phyloP scores from a whole-genome alignment of 2,113 vertebrate species.

The Esox niger region DNA sequence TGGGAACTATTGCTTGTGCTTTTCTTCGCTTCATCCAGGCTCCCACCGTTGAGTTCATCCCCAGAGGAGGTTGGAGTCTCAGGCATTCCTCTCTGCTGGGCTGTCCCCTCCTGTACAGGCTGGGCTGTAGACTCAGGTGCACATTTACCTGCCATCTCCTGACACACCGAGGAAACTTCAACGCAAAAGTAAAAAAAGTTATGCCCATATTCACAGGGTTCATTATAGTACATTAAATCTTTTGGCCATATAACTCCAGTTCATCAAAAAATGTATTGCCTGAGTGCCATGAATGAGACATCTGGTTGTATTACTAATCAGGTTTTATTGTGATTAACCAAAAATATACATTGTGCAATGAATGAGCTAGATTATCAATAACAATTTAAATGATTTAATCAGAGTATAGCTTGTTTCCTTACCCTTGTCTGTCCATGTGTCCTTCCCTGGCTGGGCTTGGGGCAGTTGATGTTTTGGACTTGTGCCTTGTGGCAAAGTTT shows the following conservation, averaged over 20 bases:
- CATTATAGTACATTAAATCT: background rate
- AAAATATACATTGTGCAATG: too few relatives aligned
- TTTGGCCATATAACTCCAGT: background rate
- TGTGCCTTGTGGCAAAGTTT: background rate
- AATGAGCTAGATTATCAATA: too few relatives aligned
- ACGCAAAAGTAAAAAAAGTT: background rate
- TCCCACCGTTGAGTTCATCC: constrained; percentile 14
- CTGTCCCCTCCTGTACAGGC: constrained; percentile 8
- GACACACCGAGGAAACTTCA: background rate
- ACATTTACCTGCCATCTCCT: background rate
- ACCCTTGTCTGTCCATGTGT: background rate
- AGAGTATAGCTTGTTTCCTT: too few relatives aligned
- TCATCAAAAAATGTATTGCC: background rate
- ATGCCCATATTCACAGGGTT: background rate
- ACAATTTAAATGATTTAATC: too few relatives aligned
- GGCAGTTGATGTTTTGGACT: background rate
- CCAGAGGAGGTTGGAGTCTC: constrained; percentile 7
- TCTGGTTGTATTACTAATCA: background rate
- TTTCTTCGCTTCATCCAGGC: constrained; percentile 34
- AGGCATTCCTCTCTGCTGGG: constrained; percentile 4
- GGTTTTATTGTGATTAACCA: too few relatives aligned
- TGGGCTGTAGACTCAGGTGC: background rate
- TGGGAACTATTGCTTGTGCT: constrained; percentile 17
- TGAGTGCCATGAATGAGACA: too few relatives aligned
- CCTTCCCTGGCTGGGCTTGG: background rate